Evolutionary conservation across 1,140 invertebrate genomes (phyloP).

Genomic region (Sitobion miscanthi): DNA sequence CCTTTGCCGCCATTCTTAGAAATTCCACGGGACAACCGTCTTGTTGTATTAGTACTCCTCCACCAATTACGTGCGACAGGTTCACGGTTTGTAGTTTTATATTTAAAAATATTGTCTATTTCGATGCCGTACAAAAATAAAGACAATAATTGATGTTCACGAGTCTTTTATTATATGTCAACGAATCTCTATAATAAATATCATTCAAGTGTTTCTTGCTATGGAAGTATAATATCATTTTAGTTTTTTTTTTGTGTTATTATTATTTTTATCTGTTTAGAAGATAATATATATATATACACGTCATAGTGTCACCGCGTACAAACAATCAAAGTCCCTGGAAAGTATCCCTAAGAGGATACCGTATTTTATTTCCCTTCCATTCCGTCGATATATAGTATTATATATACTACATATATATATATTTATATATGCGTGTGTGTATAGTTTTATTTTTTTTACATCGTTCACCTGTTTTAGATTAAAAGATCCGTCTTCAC

Average conservation of each 20-base stretch:
- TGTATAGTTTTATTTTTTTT: background rate
- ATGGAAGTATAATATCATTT: background rate
- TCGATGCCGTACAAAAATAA: background rate
- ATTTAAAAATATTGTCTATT: background rate
- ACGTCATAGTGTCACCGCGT: background rate
- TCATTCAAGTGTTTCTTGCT: no score
- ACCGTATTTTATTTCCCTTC: conserved; percentile 19
- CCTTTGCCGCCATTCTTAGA: background rate
- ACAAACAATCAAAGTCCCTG: conserved; percentile 17
- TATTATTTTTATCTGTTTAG: conserved; percentile 2
- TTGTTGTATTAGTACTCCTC: background rate
- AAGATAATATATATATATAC: background rate
- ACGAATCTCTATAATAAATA: background rate
- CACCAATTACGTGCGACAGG: background rate
- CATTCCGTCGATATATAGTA: background rate
- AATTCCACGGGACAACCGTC: background rate
- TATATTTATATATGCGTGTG: background rate
- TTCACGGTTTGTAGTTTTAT: background rate
- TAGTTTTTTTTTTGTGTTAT: background rate
- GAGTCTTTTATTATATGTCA: background rate
- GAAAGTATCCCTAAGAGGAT: conserved; percentile 26
- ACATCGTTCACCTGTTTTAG: conserved; percentile 40
- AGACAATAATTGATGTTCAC: background rate
- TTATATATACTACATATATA: background rate
- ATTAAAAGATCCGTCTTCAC: conserved; percentile 50